Evolutionary conservation across 1,140 invertebrate genomes (phyloP).

Genomic region (Drosophila sulfurigaster): DNA sequence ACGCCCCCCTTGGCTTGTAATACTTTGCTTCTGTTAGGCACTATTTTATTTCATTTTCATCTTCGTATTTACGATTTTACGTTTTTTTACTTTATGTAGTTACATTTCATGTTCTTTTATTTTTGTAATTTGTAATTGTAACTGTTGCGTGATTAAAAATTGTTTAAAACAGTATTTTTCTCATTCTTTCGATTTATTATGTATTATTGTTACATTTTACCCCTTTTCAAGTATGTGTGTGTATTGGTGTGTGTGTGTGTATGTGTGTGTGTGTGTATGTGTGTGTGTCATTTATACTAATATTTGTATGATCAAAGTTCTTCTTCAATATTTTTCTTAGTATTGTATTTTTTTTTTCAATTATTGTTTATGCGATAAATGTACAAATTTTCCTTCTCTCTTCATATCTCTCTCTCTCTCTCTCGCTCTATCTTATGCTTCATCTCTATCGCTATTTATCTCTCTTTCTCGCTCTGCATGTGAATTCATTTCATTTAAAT

Average conservation of each 20-base stretch:
- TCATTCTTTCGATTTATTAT: conserved; percentile 36
- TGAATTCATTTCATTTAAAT: conserved; percentile 36
- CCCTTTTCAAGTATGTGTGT: conserved; percentile 32
- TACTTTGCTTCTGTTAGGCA: conserved; percentile 76
- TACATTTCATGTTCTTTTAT: not conserved
- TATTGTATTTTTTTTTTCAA: conserved; percentile 49
- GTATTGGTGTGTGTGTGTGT: conserved; percentile 9
- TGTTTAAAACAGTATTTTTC: conserved; percentile 42
- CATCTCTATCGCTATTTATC: not conserved
- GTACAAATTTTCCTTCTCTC: conserved; percentile 53
- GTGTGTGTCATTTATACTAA: conserved; percentile 39
- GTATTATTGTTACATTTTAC: conserved; percentile 46
- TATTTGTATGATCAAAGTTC: conserved; percentile 34
- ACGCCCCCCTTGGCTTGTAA: conserved; percentile 35
- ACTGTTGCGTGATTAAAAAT: conserved; percentile 39
- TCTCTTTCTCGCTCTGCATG: conserved; percentile 13
- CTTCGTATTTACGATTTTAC: conserved; percentile 10
- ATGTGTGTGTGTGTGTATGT: conserved; percentile 14
- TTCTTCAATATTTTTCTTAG: conserved; percentile 34
- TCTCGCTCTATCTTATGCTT: not conserved
- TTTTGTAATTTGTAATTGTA: conserved; percentile 27
- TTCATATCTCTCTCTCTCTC: conserved; percentile 6
- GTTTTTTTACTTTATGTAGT: conserved; percentile 4
- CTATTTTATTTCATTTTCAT: conserved; percentile 45
- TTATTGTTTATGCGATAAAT: conserved; percentile 58